These are phyloP conservation scores for Polypedilum vanderplanki DNA, from an alignment of 1,140 invertebrate species.

Conservation along the genomic window DNA sequence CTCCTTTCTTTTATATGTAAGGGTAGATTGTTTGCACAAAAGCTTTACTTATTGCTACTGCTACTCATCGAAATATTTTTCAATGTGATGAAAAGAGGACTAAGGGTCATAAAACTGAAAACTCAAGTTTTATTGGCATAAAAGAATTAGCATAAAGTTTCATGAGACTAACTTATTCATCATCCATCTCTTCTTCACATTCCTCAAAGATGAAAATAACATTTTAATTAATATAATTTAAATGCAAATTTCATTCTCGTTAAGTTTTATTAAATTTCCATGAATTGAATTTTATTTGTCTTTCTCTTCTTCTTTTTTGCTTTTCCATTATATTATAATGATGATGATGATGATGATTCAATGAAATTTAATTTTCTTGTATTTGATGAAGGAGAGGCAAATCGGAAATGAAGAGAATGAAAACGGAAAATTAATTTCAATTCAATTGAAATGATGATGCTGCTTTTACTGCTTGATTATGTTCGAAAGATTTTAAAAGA, in stretches of 20 bases:
- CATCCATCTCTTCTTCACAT: neutral
- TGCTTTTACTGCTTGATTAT: neutral
- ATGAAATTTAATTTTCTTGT: neutral
- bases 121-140: constrained; percentile 1
- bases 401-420: constrained; percentile 18
- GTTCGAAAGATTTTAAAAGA: neutral
- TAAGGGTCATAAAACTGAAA: neutral
- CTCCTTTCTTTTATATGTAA: too few species aligned
- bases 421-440: constrained; percentile 19
- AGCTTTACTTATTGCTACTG: too few species aligned
- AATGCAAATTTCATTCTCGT: constrained; percentile 18
- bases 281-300: constrained; percentile 15
- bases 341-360: neutral
- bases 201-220: neutral
- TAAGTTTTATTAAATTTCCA: constrained; percentile 19
- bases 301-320: neutral
- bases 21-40: too few species aligned
- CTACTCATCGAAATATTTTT: neutral
- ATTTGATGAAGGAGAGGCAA: neutral
- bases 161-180: neutral
- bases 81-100: neutral
- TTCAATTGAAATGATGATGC: neutral
- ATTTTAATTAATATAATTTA: constrained; percentile 20
- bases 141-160: constrained; percentile 3
- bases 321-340: neutral